Evolutionary conservation across 2,113 vertebrate genomes (phyloP), one percentile per base, ranked within the genome.

Genomic region (Podocnemis expansa): DNA sequence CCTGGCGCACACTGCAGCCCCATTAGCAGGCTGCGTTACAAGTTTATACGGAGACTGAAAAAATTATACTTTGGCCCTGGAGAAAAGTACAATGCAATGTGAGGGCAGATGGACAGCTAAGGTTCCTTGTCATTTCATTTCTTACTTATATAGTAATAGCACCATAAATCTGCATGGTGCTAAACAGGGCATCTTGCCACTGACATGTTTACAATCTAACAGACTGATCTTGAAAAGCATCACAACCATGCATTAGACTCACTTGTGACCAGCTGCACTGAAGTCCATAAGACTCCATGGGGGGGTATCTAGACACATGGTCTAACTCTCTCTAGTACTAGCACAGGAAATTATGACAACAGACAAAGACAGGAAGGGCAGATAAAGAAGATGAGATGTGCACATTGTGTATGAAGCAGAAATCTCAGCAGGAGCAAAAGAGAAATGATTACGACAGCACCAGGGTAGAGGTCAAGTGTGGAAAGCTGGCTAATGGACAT

Each of bases 401-500:
- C n/a, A 38, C 67, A 70, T 16, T 31, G 29, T 60, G 29, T n/a
- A 38, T 43, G 51, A 78, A 84, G 84, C 89, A 89, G 80, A 93
- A 90, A 34, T 63, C 55, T 31, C 63, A 34, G 34, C n/a, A 41
- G n/a, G 67, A 70, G 9, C 19, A 70, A 70, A 70, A 70, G 21
- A 41, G 67, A 70, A 43, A n/a, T 43, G 24, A 43, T 19, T 25
- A 25, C 10, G 5, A 41, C 11, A 75, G 70, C n/a, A 75, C 9
- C 22, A 75, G 38, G 24, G 10, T 24, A 75, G 38, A 43, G 22
- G 70, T 75, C 38, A 43, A 25, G 22, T 75, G 70, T 75, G 38
- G 70, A 75, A 43, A 0, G 0, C 22, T 67, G 75, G 0, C 27
- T n/a, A 80, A 52, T 6, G 41, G 82, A 75, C 82, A 70, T 25